Evolutionary conservation across 2,797 vertebrate genomes (phyloP).

Genomic region (Crossoptilon crossoptilon): DNA sequence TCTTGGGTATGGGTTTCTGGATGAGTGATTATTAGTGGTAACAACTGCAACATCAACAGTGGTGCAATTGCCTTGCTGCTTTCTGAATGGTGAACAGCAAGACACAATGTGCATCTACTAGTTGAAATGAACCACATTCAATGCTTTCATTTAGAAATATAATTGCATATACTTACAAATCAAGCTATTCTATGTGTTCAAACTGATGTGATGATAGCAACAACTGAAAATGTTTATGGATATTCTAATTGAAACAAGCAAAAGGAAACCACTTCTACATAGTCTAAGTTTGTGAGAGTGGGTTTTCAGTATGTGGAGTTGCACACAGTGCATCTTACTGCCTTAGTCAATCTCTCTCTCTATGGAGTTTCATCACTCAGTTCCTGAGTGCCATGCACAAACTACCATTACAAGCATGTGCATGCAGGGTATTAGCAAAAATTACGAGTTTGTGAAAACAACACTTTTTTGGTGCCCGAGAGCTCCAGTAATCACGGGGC

Average conservation of each 20-base stretch:
- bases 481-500: slow-evolving; percentile 39
- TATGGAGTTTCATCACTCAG: neutral
- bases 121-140: neutral
- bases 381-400: slow-evolving; percentile 30
- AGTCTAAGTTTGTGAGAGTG: neutral
- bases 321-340: neutral
- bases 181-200: neutral
- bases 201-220: slow-evolving; percentile 6
- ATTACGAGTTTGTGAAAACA: slow-evolving; percentile 29
- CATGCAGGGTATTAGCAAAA: slow-evolving; percentile 35
- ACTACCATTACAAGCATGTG: slow-evolving; percentile 30
- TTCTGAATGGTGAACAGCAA: slow-evolving; percentile 5
- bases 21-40: neutral
- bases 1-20: neutral
- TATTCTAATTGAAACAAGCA: slow-evolving; percentile 24
- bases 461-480: slow-evolving; percentile 5
- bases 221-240: slow-evolving; percentile 32
- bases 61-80: neutral
- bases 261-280: neutral
- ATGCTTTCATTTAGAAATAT: slow-evolving; percentile 40
- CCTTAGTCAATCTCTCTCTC: neutral
- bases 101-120: neutral
- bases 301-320: neutral
- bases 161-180: slow-evolving; percentile 21
- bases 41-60: neutral